Evolutionary conservation across 2,888 invertebrate genomes (phyloP).

Genomic region (Chrysotoxum bicinctum): DNA sequence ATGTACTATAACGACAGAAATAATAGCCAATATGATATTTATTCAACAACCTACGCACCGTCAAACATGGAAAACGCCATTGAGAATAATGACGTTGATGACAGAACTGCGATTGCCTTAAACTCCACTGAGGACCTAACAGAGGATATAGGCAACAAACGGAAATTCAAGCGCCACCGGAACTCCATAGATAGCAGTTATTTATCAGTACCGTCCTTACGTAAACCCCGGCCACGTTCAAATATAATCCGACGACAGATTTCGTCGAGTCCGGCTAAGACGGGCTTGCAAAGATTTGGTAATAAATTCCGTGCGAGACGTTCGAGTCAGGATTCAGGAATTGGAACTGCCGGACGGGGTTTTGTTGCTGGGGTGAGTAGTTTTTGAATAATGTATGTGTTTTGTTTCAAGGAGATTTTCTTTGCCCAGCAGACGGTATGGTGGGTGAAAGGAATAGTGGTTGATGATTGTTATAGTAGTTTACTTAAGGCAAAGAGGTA

Average conservation of each 20-base stretch:
- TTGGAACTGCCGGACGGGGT: constrained; percentile 77
- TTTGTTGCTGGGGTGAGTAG: constrained; percentile 75
- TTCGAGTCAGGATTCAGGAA: constrained; percentile 81
- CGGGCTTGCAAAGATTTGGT: constrained; percentile 76
- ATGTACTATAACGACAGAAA: constrained; percentile 54
- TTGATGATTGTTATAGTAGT: not conserved
- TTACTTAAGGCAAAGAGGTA: not conserved
- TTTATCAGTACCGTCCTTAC: constrained; percentile 78
- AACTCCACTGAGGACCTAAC: constrained; percentile 79
- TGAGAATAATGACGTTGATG: constrained; percentile 73
- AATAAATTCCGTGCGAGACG: constrained; percentile 76
- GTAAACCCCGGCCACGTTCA: constrained; percentile 75
- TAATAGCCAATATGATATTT: constrained; percentile 38
- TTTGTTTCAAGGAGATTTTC: not conserved
- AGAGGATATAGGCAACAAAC: constrained; percentile 66
- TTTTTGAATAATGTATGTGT: constrained; percentile 17
- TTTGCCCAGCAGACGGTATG: not conserved
- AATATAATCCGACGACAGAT: constrained; percentile 76
- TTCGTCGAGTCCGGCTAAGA: constrained; percentile 80
- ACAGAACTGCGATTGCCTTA: constrained; percentile 77
- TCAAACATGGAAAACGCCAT: constrained; percentile 68
- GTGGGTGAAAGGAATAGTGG: not conserved
- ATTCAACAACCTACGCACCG: constrained; percentile 51
- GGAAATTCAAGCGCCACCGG: constrained; percentile 63
- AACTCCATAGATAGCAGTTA: constrained; percentile 76